These are phyloP conservation scores for Rhynchophorus ferrugineus DNA, from an alignment of 1,140 invertebrate genomes.

Conservation along the genomic window DNA sequence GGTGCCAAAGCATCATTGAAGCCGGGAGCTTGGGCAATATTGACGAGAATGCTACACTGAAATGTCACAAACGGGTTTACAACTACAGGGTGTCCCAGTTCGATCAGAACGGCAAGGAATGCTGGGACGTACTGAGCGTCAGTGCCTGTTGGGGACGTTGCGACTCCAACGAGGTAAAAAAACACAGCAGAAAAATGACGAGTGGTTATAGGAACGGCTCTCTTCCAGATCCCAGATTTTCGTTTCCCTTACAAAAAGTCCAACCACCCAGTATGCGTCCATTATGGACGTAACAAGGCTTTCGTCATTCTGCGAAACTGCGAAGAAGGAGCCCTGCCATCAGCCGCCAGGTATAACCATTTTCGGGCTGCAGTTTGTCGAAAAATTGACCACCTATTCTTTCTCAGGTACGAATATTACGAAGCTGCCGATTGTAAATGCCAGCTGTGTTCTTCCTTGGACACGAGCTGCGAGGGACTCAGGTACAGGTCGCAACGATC, in stretches of 20 bases:
- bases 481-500: conserved; percentile 43
- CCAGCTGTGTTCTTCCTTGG: conserved; percentile 35
- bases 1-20: conserved; percentile 13
- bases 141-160: conserved; percentile 77
- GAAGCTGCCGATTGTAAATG: conserved; percentile 54
- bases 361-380: not conserved
- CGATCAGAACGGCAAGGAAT: conserved; percentile 54
- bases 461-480: conserved; percentile 43
- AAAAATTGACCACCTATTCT: not conserved
- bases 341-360: conserved; percentile 11
- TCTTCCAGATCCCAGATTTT: conserved; percentile 67
- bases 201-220: conserved; percentile 5
- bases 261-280: conserved; percentile 76
- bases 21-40: conserved; percentile 4
- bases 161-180: conserved; percentile 65
- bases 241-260: conserved; percentile 78
- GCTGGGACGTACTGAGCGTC: conserved; percentile 65
- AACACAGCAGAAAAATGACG: not conserved
- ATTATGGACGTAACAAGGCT: conserved; percentile 52
- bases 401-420: conserved; percentile 48
- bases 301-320: conserved; percentile 54
- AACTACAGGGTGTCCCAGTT: conserved; percentile 48
- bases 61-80: conserved; percentile 44
- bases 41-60: conserved; percentile 29
- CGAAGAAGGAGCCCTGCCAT: conserved; percentile 50